Conservation (phyloP, 2,888 invertebrate genomes). For the Leucoma salicis region DNA sequence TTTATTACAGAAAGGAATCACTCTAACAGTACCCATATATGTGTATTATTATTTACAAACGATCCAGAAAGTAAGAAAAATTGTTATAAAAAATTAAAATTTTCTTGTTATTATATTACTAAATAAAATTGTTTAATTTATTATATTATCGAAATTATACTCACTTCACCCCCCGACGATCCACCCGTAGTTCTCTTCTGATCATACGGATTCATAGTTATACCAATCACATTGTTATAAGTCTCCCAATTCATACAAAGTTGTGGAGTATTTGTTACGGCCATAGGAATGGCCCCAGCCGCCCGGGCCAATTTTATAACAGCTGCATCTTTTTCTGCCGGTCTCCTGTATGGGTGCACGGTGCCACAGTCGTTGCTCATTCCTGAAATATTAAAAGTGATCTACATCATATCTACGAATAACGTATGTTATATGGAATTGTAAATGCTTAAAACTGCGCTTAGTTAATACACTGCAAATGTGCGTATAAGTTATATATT, state of each 20-base stretch:
- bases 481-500: no score
- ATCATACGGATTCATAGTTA: conserved; percentile 95
- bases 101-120: no score
- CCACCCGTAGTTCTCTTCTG: conserved; percentile 91
- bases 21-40: no score
- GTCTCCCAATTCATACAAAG: conserved; percentile 96
- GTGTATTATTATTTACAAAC: no score
- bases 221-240: conserved; percentile 92
- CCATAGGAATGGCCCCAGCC: conserved; percentile 92
- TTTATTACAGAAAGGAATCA: no score
- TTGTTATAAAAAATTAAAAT: no score
- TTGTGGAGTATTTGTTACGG: conserved; percentile 95
- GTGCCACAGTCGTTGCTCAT: conserved; percentile 90
- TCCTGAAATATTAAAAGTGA: no score
- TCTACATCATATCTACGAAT: no score
- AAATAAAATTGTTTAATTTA: neutral
- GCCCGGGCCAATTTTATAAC: conserved; percentile 85
- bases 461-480: no score
- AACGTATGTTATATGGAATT: no score
- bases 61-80: no score
- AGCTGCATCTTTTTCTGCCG: conserved; percentile 88
- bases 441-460: no score
- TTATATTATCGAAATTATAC: neutral
- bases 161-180: conserved; percentile 93
- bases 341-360: conserved; percentile 78